Evolutionary conservation across 2,797 vertebrate species (phyloP), one percentile per base, ranked within the genome.

Genomic region (Odontamblyopus rebecca): DNA sequence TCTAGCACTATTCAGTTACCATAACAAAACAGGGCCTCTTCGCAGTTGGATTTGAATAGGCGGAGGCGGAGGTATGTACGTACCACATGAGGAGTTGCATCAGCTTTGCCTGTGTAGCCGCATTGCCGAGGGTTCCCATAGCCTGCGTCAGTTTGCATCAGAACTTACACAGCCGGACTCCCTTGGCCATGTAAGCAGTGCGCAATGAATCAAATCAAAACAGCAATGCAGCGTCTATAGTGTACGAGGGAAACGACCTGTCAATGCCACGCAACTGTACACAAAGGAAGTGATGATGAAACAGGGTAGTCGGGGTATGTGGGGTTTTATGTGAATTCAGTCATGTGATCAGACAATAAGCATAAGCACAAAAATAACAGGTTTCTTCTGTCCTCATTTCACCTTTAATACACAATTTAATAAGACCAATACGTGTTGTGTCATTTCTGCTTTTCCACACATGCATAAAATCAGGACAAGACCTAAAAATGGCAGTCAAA

Each of bases 111-210:
- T 71, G 50, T 16, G 68, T 53, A 41, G n/a, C 7, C 13, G 26
- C 35, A 11, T 5, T 41, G 27, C 61, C 27, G 15, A 19, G n/a
- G 18, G 69, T 80, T 87, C 74, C 80, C 79, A 78, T 48, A 16
- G 69, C 75, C 57, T 59, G 4, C 41, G 75, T 70, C 51, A 62
- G 76, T 78, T 91, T 91, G 85, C 88, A 86, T 91, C 88, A 92
- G 82, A 78, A 69, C 62, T 82, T 71, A 7, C 74, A 63, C 1
- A 19, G 82, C 86, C 89, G 86, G 88, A 85, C 83, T 85, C 81
- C 79, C 80, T 74, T 51, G 69, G 74, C 78, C 13, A 82, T 70
- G 81, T 82, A 81, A 85, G 81, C 69, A 0, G 57, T 0, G 63
- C 26, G 53, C 82, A 83, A 80, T 50, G 60, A 61, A 54, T 54